Percentiles rank a stretch among this genome's conserved stretches.
These are phyloP conservation scores for Diploptera punctata DNA, from an alignment of 2,888 invertebrate genomes.

Conservation along the genomic window DNA sequence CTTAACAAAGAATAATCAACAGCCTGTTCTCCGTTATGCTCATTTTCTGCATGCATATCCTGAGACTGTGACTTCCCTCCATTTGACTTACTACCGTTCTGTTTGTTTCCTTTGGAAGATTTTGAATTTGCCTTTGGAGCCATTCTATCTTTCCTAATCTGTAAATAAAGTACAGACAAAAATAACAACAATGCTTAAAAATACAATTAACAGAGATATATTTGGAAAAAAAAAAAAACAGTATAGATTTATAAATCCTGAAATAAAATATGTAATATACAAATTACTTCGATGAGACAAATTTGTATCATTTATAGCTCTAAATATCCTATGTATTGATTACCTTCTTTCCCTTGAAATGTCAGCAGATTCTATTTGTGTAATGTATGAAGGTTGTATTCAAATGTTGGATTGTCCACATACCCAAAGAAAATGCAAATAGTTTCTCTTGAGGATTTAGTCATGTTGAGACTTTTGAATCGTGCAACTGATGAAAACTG, in stretches of 20 bases:
- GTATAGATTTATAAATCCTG: too few species aligned
- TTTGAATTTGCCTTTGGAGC: constrained; percentile 24
- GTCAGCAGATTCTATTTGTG: neutral
- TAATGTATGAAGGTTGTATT: neutral
- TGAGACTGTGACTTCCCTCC: constrained; percentile 1
- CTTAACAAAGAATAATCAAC: constrained; percentile 23
- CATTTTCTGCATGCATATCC: neutral
- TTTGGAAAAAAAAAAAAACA: too few species aligned
- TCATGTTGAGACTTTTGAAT: neutral
- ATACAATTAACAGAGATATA: neutral
- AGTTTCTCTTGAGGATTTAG: neutral
- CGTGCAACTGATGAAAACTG: neutral
- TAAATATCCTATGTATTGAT: too few species aligned
- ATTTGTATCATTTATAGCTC: too few species aligned
- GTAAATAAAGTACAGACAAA: neutral
- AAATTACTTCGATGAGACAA: too few species aligned
- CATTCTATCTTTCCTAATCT: neutral
- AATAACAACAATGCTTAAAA: neutral
- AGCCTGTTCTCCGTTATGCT: neutral
- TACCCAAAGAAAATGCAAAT: neutral
- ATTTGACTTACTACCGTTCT: neutral
- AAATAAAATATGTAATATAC: too few species aligned
- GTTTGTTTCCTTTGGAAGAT: constrained; percentile 15
- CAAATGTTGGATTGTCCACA: neutral
- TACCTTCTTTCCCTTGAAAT: neutral